Base-by-base conservation (phyloP, 2,113 vertebrate genomes). In the Rhynchopsitta pachyrhyncha region DNA sequence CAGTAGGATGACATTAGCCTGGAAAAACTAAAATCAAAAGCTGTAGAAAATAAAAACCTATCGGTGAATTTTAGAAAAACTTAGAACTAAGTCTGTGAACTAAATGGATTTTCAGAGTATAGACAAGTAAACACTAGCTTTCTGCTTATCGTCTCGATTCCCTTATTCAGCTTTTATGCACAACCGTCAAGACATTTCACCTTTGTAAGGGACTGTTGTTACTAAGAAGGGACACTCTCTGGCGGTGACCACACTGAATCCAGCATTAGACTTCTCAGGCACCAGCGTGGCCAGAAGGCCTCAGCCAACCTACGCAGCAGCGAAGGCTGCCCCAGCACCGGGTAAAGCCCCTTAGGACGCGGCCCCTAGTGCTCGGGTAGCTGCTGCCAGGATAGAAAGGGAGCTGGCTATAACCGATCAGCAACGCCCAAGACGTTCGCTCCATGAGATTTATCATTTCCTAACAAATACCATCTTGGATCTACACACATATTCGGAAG, bases 261-360 rank as follows among this genome's bases (percentile, higher is more conserved):
- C 70, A 27, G 55, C 66, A 17, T 9, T 8, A 1, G 19, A 39
- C 49, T 49, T 27, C 52, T 20, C 11, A 3, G 69, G n/a, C 2
- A 13, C 13, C 57, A 2, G 31, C 0, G 42, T 13, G 5, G 2
- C 33, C 59, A 3, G 0, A 20, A 68, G 17, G 47, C 67, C 63
- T 4, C 80, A 2, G 89, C 7, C 12, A 6, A 13, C 53, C 6
- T 1, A 1, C 22, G 22, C 13, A 31, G 7, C 0, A 2, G 18
- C 33, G 67, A 27, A 11, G 17, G 42, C 24, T 1, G 42, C 22
- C 57, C 0, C 1, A 13, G 19, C 59, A 22, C 64, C 39, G 3
- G 39, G 44, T 27, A 68, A 7, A 41, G 25, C 39, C 19, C 33
- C 31, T 5, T 0, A 10, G 39, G 62, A 37, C 19, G 15, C 46